Percentiles rank a stretch among this genome's conserved stretches.
These are phyloP conservation scores for Cuculus canorus DNA, from an alignment of 2,797 vertebrate genomes.

Conservation along the genomic window DNA sequence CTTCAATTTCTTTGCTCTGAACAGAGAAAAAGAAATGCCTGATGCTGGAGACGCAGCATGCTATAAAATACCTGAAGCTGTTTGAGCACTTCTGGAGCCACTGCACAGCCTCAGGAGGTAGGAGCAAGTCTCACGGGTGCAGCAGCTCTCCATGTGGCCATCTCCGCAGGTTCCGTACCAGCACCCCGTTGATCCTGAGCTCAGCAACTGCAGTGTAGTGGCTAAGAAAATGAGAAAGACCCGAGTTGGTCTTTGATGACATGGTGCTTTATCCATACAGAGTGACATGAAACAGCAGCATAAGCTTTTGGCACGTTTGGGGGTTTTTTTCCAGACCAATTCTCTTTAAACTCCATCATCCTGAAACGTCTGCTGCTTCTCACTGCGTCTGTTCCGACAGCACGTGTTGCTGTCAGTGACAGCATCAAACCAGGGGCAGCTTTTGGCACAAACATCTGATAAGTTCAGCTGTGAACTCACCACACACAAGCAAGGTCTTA, in stretches of 20 bases:
- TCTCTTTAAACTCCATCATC: background rate
- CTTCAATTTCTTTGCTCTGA: background rate
- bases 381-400: background rate
- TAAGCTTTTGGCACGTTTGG: background rate
- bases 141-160: background rate
- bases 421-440: background rate
- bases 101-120: background rate
- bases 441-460: rapidly evolving
- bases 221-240: background rate
- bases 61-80: background rate
- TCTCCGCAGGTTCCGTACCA: background rate
- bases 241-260: rapidly evolving
- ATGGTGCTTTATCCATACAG: background rate
- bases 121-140: background rate
- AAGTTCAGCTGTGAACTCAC: background rate
- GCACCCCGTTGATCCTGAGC: background rate
- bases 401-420: rapidly evolving
- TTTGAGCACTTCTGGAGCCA: background rate
- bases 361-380: background rate
- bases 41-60: background rate
- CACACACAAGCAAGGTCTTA: background rate
- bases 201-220: background rate
- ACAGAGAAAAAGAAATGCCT: background rate
- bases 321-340: background rate
- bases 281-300: rapidly evolving